These are phyloP conservation scores for Plestiodon gilberti DNA, from an alignment of 2,113 vertebrate species.

Conservation along the genomic window DNA sequence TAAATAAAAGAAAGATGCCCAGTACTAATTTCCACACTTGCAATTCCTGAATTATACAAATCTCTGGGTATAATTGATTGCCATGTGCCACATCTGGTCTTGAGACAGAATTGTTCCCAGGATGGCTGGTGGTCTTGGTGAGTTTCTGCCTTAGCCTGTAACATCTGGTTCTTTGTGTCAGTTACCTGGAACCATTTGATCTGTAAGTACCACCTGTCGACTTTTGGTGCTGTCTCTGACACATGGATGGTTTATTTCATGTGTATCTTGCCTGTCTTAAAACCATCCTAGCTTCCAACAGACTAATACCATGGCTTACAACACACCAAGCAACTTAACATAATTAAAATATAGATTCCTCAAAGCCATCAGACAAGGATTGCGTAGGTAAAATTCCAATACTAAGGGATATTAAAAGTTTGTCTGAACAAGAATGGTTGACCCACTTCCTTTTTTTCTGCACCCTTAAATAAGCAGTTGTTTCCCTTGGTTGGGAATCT, in stretches of 20 bases:
- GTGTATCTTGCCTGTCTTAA: background rate
- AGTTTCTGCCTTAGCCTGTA: background rate
- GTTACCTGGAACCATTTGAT: background rate
- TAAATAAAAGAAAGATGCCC: background rate
- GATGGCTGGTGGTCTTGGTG: background rate
- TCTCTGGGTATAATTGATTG: background rate
- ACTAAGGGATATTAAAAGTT: background rate
- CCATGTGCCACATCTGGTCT: background rate
- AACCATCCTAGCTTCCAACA: background rate
- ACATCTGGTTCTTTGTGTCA: background rate
- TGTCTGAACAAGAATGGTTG: background rate
- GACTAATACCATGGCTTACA: background rate
- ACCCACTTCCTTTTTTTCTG: background rate
- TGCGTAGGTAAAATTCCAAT: background rate
- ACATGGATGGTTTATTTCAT: background rate
- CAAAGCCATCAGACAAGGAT: background rate
- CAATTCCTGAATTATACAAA: background rate
- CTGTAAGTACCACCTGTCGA: background rate
- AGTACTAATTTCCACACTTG: background rate
- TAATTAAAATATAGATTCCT: background rate
- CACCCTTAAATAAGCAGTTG: too few species aligned
- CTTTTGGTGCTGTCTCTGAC: background rate
- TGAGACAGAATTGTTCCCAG: background rate
- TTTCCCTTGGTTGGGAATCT: too few species aligned
- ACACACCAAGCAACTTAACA: background rate